Evolutionary conservation across 2,888 invertebrate species (phyloP), one percentile per base, ranked within the genome.

Genomic region (Euproctis similis): DNA sequence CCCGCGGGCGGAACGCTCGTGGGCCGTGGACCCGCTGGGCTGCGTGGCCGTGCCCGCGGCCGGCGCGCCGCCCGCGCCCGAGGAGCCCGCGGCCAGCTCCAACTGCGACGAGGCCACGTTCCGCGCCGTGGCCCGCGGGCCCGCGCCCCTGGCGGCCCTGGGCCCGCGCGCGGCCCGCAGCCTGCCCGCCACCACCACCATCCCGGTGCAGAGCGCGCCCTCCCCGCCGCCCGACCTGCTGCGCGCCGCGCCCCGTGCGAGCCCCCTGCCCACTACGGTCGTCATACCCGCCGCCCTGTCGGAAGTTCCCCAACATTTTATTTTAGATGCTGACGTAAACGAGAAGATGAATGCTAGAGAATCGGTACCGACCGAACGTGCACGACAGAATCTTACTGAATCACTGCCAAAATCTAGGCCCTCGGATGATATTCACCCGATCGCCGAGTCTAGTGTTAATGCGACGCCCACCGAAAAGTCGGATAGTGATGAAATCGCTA

Each of bases 21-120:
- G 43, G 74, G 75, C 23, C 26, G 26, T 34, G 82, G 68, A 69
- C 70, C 77, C 61, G 72, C 72, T 46, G 67, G 59, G 76, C 73
- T 54, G 78, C 75, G 86, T 90, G 63, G 86, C 86, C 34, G 21
- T 37, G 44, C 27, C 32, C 69, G 34, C 39, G 30, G 42, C 58
- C 14, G 34, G 31, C 32, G 71, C 46, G 35, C 73, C 75, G 37
- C 73, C 72, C 28, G 65, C 73, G 26, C 85, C 85, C 53, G 68
- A 68, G 26, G 80, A 84, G 55, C 59, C 51, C 34, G 60, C 70
- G 73, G 54, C 87, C 65, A 42, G 76, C 68, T 55, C 73, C 78
- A 64, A 85, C 70, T 87, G 87, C 56, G 91, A 91, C 74, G 91
- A 91, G 72, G 87, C 88, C 22, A 76, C 89, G 30, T 91, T 91